These are phyloP conservation scores for Octonoba sinensis DNA, from an alignment of 2,888 invertebrate genomes.

Conservation along the genomic window DNA sequence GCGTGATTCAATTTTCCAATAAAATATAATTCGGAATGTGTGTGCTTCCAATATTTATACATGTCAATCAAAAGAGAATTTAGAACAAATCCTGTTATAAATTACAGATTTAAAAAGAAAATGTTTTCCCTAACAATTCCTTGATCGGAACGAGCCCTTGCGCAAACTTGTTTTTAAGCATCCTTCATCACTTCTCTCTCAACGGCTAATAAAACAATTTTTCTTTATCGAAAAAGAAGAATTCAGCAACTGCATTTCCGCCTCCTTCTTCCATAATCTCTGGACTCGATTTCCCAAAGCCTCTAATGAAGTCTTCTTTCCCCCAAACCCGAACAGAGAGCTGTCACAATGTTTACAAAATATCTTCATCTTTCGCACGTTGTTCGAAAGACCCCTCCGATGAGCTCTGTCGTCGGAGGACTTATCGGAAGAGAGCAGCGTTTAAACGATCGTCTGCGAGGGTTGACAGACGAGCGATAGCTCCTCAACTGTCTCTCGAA, in stretches of 20 bases:
- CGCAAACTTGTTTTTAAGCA: too few species aligned
- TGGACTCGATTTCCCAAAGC: constrained; percentile 18
- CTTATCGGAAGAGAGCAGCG: constrained; percentile 25
- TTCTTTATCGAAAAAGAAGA: too few species aligned
- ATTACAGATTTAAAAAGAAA: too few species aligned
- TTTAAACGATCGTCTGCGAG: constrained; percentile 32
- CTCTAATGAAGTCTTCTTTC: constrained; percentile 20
- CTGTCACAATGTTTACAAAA: constrained; percentile 62
- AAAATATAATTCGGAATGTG: too few species aligned
- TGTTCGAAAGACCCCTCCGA: constrained; percentile 41
- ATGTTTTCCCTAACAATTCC: too few species aligned
- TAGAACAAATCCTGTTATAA: too few species aligned
- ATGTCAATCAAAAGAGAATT: too few species aligned
- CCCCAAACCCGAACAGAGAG: constrained; percentile 2
- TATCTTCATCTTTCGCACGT: constrained; percentile 53
- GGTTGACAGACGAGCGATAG: constrained; percentile 43
- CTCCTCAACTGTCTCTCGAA: not conserved
- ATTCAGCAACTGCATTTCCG: not conserved
- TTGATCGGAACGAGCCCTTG: too few species aligned
- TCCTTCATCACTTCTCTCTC: too few species aligned
- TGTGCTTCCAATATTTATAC: too few species aligned
- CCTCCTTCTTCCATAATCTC: constrained; percentile 22
- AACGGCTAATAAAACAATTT: too few species aligned
- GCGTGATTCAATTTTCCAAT: too few species aligned
- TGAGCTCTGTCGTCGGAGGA: constrained; percentile 16